These are phyloP conservation scores for Palythoa caribaeorum DNA, from an alignment of 92 coral and sea anemone genomes.

Conservation along the genomic window DNA sequence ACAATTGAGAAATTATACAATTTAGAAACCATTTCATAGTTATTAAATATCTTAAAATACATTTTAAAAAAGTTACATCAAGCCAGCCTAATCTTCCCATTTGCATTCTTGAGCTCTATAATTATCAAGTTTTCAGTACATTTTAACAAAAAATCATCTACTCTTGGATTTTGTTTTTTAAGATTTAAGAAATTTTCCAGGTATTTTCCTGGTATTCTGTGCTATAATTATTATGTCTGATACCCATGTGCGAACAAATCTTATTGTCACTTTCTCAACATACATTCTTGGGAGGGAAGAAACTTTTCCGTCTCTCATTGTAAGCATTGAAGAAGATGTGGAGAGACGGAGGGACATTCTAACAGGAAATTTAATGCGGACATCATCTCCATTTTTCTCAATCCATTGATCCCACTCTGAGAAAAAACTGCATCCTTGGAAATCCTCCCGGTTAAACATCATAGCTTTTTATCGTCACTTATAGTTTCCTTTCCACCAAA, in stretches of 20 bases:
- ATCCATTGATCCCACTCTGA: constrained; percentile 67
- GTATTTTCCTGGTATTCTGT: constrained; percentile 18
- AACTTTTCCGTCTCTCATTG: no score
- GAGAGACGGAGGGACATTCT: constrained; percentile 38
- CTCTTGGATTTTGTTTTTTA: constrained; percentile 14
- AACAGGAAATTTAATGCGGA: no score
- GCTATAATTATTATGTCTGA: constrained; percentile 9
- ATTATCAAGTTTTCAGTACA: neutral
- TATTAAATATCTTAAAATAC: neutral
- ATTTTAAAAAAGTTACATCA: neutral
- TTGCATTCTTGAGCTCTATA: neutral
- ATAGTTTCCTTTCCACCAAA: constrained; percentile 61
- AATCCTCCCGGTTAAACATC: constrained; percentile 55
- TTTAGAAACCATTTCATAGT: neutral
- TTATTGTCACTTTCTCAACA: no score
- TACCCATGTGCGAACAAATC: constrained; percentile 12
- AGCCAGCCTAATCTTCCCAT: neutral
- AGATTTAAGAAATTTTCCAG: neutral
- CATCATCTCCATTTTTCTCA: constrained; percentile 78
- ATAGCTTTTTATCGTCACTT: constrained; percentile 68
- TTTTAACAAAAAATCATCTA: neutral
- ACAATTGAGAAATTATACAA: constrained; percentile 3
- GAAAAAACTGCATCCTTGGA: constrained; percentile 44
- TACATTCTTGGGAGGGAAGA: no score
- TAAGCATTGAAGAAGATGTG: no score